Conservation (phyloP, 1,140 invertebrate species). For the Maconellicoccus hirsutus region DNA sequence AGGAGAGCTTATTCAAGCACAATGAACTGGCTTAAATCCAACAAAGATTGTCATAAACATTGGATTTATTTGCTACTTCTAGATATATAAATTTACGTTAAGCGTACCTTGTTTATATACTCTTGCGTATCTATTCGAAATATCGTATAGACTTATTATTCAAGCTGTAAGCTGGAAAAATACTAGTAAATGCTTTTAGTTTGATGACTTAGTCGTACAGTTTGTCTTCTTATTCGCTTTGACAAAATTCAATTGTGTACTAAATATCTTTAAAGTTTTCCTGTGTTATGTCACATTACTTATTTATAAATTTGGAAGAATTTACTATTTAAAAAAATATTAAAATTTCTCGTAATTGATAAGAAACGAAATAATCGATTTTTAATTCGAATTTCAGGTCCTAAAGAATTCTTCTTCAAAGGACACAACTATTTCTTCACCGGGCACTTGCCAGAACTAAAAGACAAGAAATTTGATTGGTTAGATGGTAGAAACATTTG, state of each 20-base stretch:
- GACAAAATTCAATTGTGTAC: too few relatives aligned
- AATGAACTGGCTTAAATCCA: background rate
- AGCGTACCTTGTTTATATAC: too few relatives aligned
- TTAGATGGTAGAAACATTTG: constrained; percentile 79
- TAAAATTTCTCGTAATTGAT: too few relatives aligned
- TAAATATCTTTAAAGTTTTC: too few relatives aligned
- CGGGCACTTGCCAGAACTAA: constrained; percentile 62
- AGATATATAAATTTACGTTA: background rate
- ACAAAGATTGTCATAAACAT: background rate
- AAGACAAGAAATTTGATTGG: constrained; percentile 73
- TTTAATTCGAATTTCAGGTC: constrained; percentile 56
- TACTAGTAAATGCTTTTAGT: background rate
- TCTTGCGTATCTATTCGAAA: too few relatives aligned
- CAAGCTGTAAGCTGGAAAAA: background rate
- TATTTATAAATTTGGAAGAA: too few relatives aligned
- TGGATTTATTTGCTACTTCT: background rate
- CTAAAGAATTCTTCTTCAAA: constrained; percentile 75
- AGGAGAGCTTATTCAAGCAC: background rate
- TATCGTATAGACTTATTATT: too few relatives aligned
- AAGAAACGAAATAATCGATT: too few relatives aligned
- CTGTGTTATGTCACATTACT: too few relatives aligned
- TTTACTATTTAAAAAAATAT: too few relatives aligned
- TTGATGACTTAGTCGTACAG: background rate
- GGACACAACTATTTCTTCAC: constrained; percentile 83
- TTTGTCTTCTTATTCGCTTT: too few relatives aligned